Evolutionary conservation across 2,113 vertebrate species (phyloP).

Genomic region (Atlantisia rogersi): DNA sequence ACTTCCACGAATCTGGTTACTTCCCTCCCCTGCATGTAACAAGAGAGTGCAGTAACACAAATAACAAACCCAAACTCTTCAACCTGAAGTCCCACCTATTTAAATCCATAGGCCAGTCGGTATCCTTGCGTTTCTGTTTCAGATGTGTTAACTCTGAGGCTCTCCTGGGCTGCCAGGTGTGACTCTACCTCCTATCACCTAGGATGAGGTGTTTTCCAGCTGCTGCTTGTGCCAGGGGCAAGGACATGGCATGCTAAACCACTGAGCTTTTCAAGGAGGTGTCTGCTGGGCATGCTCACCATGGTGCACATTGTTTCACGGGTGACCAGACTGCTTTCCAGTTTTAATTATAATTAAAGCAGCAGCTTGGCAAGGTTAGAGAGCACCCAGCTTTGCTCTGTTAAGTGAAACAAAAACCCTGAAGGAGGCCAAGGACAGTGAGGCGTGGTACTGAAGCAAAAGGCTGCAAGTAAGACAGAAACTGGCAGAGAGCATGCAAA

Average conservation of each 20-base stretch:
- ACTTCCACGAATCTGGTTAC: background rate
- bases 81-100: background rate
- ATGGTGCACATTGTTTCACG: background rate
- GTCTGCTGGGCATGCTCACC: background rate
- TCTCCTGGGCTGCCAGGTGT: background rate
- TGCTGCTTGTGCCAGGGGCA: background rate
- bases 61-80: background rate
- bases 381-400: background rate
- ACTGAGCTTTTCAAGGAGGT: background rate
- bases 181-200: background rate
- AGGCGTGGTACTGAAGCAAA: background rate
- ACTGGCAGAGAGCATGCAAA: background rate
- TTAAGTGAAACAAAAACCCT: constrained; percentile 2
- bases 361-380: constrained; percentile 11
- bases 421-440: background rate
- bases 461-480: background rate
- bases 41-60: background rate
- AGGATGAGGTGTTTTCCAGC: background rate
- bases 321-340: constrained; percentile 14
- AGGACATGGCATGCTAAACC: background rate
- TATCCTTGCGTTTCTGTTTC: background rate
- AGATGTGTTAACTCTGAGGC: background rate
- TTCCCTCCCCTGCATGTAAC: background rate
- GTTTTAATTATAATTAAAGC: constrained; percentile 43
- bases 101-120: background rate